Conservation (phyloP, 2,888 invertebrate species). For the Griposia aprilina region DNA sequence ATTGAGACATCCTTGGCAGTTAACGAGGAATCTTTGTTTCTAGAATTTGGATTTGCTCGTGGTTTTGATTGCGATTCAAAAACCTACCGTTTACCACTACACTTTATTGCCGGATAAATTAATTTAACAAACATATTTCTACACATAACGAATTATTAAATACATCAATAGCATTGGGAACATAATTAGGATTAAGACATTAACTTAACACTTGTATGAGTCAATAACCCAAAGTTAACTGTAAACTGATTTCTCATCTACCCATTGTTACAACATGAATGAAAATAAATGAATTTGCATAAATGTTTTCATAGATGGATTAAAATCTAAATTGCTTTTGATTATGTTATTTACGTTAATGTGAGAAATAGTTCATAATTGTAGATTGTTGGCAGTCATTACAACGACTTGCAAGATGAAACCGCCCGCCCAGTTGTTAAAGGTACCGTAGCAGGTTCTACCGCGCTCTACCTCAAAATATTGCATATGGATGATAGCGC, state of each 20-base stretch:
- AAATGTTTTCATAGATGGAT: conserved; percentile 54
- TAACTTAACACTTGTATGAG: conserved; percentile 43
- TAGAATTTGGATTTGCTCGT: conserved; percentile 17
- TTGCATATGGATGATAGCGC: conserved; percentile 6
- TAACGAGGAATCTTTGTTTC: background rate
- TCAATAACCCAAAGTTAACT: conserved; percentile 64
- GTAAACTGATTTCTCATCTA: conserved; percentile 54
- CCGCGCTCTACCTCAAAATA: conserved; percentile 27
- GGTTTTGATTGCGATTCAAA: background rate
- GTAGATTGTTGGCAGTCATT: conserved; percentile 30
- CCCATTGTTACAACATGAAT: conserved; percentile 67
- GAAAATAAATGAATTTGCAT: conserved; percentile 60
- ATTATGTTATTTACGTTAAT: conserved; percentile 53
- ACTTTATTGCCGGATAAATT: background rate
- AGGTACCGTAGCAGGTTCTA: background rate
- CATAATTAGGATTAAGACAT: conserved; percentile 32
- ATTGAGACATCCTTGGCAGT: conserved; percentile 28
- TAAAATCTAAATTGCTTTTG: conserved; percentile 48
- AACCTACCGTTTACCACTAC: background rate
- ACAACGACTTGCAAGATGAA: conserved; percentile 31
- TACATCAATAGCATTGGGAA: background rate
- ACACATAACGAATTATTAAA: background rate
- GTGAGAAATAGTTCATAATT: conserved; percentile 47
- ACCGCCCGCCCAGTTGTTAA: conserved; percentile 20
- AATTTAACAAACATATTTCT: background rate